phyloP scores from a whole-genome alignment of 2,113 vertebrate species.

The Phrynosoma blainvillii region DNA sequence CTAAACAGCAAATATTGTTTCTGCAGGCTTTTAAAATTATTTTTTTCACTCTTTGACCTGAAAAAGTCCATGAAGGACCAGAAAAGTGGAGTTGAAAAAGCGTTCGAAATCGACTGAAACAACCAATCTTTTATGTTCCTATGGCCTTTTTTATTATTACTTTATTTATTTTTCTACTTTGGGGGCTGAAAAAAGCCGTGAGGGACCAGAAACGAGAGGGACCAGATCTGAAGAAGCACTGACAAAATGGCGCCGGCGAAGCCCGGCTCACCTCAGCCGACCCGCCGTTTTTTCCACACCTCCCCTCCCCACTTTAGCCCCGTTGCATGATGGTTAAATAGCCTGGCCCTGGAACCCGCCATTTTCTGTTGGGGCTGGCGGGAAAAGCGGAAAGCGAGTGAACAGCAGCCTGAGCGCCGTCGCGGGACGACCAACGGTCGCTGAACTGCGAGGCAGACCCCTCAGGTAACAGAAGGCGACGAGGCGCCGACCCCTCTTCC shows the following conservation, averaged over 20 bases:
- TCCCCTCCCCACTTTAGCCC: neutral
- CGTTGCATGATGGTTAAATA: slow-evolving; percentile 46
- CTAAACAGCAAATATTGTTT: too few species aligned
- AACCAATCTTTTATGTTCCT: too few species aligned
- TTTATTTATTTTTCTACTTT: too few species aligned
- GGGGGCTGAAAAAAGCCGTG: too few species aligned
- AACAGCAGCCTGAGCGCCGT: slow-evolving; percentile 20
- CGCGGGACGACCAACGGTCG: slow-evolving; percentile 23
- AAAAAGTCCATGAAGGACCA: too few species aligned
- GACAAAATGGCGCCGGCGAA: slow-evolving; percentile 25
- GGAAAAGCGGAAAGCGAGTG: slow-evolving; percentile 51
- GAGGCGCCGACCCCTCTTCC: accelerated
- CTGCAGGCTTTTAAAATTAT: too few species aligned
- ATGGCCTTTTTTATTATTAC: too few species aligned
- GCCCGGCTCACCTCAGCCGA: slow-evolving; percentile 35
- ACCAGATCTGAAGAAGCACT: too few species aligned
- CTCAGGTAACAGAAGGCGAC: slow-evolving; percentile 16
- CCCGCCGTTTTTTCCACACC: neutral
- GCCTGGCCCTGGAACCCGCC: slow-evolving; percentile 42
- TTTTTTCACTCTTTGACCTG: too few species aligned
- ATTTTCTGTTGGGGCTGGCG: slow-evolving; percentile 52
- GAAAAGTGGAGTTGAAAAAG: too few species aligned
- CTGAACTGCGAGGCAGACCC: neutral
- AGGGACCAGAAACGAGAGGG: too few species aligned
- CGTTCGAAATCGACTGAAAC: too few species aligned